Percentiles rank a stretch among this genome's conserved stretches.
Evolutionary conservation across 2,113 vertebrate genomes (phyloP).

Genomic region (Hypocryptadius cinnamomeus): DNA sequence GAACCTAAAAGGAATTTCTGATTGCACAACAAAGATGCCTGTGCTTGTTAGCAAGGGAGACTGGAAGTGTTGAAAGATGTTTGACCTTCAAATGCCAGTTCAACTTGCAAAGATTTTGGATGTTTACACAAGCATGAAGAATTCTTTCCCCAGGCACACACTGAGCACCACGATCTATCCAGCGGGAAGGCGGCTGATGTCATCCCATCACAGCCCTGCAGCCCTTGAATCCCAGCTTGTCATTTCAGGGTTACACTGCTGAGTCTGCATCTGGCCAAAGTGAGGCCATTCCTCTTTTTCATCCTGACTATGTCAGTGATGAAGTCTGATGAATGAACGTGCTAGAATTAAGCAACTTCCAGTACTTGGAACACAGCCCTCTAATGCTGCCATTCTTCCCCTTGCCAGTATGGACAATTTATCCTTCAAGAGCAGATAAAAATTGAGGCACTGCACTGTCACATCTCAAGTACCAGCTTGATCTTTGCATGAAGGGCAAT

Average conservation of each 20-base stretch:
- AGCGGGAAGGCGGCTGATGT: rapidly evolving
- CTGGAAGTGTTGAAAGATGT: neutral
- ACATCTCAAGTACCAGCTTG: neutral
- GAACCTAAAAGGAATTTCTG: neutral
- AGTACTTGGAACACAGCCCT: neutral
- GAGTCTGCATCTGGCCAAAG: rapidly evolving
- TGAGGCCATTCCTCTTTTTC: neutral
- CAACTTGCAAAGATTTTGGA: neutral
- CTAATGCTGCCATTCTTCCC: neutral
- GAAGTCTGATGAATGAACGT: neutral
- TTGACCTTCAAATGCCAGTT: constrained; percentile 27
- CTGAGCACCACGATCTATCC: neutral
- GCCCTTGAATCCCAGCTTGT: neutral
- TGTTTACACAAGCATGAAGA: neutral
- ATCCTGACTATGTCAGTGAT: rapidly evolving
- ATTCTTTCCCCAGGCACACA: neutral
- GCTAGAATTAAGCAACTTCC: neutral
- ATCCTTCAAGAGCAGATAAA: neutral
- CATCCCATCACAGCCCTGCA: neutral
- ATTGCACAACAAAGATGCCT: neutral
- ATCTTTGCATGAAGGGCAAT: neutral
- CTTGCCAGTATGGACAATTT: neutral
- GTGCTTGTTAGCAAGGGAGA: neutral
- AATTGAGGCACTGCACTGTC: rapidly evolving
- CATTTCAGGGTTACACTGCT: neutral